phyloP scores from a whole-genome alignment of 2,888 invertebrate genomes.

The Axea sp. region DNA sequence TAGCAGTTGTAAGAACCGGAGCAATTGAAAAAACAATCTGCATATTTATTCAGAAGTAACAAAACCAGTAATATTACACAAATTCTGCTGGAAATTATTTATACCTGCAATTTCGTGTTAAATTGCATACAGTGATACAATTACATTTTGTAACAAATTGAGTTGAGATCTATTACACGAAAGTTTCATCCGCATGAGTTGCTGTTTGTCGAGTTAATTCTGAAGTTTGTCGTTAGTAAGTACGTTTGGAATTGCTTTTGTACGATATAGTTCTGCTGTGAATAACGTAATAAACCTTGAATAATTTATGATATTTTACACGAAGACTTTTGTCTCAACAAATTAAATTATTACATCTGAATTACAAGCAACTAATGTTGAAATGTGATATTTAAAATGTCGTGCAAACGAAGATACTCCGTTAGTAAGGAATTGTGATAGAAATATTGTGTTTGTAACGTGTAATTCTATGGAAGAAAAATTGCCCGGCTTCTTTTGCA shows the following conservation, averaged over 20 bases:
- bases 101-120: slow-evolving; percentile 28
- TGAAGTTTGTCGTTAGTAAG: slow-evolving; percentile 48
- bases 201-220: slow-evolving; percentile 48
- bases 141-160: slow-evolving; percentile 38
- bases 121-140: slow-evolving; percentile 35
- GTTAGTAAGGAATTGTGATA: neutral
- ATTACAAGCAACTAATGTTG: neutral
- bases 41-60: slow-evolving; percentile 1
- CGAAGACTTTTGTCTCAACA: neutral
- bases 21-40: slow-evolving; percentile 2
- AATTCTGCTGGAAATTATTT: slow-evolving; percentile 13
- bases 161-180: slow-evolving; percentile 43
- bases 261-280: slow-evolving; percentile 31
- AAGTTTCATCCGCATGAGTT: slow-evolving; percentile 47
- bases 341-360: slow-evolving; percentile 12
- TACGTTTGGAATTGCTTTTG: slow-evolving; percentile 45
- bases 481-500: slow-evolving; percentile 18
- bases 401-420: neutral
- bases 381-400: neutral
- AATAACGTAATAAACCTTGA: slow-evolving; percentile 6
- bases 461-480: slow-evolving; percentile 25
- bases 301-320: slow-evolving; percentile 14
- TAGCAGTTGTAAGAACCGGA: neutral
- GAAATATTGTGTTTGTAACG: neutral
- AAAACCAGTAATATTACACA: neutral